Percentiles rank a stretch among this genome's conserved stretches.
Conservation (phyloP, 2,797 vertebrate species). For the Crocidura indochinensis region DNA sequence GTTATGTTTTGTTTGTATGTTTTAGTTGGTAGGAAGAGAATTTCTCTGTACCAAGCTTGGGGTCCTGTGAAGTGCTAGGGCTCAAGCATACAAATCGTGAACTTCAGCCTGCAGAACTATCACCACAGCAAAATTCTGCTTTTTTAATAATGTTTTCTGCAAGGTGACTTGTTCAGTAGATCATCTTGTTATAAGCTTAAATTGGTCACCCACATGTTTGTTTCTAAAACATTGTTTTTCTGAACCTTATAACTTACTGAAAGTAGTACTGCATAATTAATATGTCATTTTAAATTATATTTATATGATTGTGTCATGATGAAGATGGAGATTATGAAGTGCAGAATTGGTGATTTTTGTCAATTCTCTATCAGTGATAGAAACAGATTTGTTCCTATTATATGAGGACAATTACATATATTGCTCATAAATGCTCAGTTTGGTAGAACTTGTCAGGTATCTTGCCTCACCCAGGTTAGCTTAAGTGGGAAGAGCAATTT, state of each 20-base stretch:
- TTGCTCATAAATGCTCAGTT: background rate
- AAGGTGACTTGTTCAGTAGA: background rate
- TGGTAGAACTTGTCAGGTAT: background rate
- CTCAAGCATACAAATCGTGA: too few relatives aligned
- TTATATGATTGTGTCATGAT: background rate
- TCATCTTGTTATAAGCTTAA: background rate
- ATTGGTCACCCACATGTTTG: background rate
- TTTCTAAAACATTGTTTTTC: constrained; percentile 20
- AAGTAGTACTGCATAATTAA: background rate
- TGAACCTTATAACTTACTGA: constrained; percentile 4
- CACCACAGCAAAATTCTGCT: too few relatives aligned
- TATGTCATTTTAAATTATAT: constrained; percentile 30
- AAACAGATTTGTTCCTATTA: too few relatives aligned
- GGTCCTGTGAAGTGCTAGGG: too few relatives aligned
- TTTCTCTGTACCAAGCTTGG: too few relatives aligned
- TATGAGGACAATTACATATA: too few relatives aligned
- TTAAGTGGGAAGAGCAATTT: background rate
- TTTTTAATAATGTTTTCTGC: background rate
- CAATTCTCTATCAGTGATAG: background rate
- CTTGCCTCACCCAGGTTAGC: background rate
- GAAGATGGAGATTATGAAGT: background rate
- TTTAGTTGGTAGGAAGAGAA: too few relatives aligned
- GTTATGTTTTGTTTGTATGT: too few relatives aligned
- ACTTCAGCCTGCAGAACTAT: too few relatives aligned
- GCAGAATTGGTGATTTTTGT: background rate